Evolutionary conservation across 2,113 vertebrate genomes (phyloP).

Genomic region (Ceyx melanurus): DNA sequence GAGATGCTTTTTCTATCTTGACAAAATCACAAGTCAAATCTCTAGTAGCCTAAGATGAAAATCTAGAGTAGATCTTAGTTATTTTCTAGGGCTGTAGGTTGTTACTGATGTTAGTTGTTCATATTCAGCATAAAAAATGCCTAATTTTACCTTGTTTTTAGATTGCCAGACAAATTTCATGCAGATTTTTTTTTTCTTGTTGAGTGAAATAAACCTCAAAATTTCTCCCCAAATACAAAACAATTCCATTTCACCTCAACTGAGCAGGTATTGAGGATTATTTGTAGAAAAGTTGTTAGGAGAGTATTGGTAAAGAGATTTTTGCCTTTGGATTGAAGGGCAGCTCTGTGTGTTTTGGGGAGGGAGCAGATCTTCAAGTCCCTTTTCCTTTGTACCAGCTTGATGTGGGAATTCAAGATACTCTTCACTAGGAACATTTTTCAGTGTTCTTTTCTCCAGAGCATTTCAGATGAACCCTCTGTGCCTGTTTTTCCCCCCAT

Average conservation of each 20-base stretch:
- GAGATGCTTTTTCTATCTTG: background rate
- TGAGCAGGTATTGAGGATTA: background rate
- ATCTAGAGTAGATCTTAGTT: background rate
- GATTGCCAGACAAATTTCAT: background rate
- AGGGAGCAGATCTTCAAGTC: background rate
- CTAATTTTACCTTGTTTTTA: background rate
- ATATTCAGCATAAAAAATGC: background rate
- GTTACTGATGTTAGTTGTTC: background rate
- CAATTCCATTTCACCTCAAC: background rate
- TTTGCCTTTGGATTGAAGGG: background rate
- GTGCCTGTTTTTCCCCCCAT: too few relatives aligned
- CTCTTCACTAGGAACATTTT: background rate
- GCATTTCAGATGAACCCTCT: background rate
- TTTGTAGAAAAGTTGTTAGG: background rate
- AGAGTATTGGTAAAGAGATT: background rate
- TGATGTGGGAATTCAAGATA: background rate
- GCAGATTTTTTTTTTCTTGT: background rate
- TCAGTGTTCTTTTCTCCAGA: background rate
- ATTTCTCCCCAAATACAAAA: background rate
- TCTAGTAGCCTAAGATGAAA: background rate
- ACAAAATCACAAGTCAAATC: background rate
- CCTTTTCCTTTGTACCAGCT: background rate
- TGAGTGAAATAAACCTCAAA: background rate
- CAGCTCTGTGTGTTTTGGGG: background rate
- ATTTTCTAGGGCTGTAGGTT: background rate